A percentile compares a stretch with the other conserved stretches of the same genome.
phyloP scores from a whole-genome alignment of 2,113 vertebrate genomes.

The Acrocephalus kingi region DNA sequence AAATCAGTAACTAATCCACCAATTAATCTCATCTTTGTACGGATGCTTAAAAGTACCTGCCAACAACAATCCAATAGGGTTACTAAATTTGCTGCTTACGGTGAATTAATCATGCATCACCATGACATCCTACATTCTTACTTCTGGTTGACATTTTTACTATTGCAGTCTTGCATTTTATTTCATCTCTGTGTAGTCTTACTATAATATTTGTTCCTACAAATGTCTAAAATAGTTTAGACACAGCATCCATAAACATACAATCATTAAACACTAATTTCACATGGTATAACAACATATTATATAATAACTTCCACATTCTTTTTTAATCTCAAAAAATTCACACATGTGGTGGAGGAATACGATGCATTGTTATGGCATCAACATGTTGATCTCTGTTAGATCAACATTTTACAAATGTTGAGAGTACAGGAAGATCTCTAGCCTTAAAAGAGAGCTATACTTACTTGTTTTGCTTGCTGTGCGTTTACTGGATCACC shows the following conservation, averaged over 20 bases:
- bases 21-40: background rate
- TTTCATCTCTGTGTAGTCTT: background rate
- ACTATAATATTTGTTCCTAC: background rate
- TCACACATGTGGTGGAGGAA: background rate
- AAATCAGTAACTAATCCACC: background rate
- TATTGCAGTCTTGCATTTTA: background rate
- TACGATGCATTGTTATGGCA: background rate
- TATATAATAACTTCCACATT: background rate
- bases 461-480: constrained; percentile 94
- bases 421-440: background rate
- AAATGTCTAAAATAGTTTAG: background rate
- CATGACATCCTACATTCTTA: background rate
- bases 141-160: background rate
- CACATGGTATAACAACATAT: background rate
- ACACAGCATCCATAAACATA: background rate
- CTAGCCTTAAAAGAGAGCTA: background rate
- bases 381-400: background rate
- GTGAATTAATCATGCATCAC: background rate
- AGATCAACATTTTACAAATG: background rate
- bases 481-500: constrained; percentile 93
- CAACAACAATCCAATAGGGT: background rate
- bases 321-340: background rate
- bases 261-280: background rate
- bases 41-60: background rate
- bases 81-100: background rate